A percentile compares a stretch with the other conserved stretches of the same genome.
phyloP scores from a whole-genome alignment of 2,888 invertebrate genomes.

The Cabera pusaria region DNA sequence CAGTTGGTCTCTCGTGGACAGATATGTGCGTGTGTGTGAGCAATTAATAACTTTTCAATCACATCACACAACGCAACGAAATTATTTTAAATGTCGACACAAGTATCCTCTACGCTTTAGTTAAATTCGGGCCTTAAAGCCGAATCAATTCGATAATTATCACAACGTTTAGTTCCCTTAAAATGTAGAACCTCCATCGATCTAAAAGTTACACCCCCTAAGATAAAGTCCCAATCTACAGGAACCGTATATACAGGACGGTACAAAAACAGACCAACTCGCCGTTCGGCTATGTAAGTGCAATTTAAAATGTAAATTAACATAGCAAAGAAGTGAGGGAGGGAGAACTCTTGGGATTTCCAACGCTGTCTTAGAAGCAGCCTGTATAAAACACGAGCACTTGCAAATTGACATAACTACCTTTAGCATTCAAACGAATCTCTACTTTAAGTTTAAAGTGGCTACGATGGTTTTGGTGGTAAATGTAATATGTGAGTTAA shows the following conservation, averaged over 20 bases:
- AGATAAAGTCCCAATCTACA: neutral
- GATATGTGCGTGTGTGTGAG: no score
- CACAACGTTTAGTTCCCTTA: no score
- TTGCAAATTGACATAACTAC: constrained; percentile 6
- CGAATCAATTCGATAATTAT: no score
- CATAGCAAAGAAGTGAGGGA: constrained; percentile 79
- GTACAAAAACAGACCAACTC: constrained; percentile 73
- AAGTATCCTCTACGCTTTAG: no score
- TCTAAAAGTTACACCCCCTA: constrained; percentile 18
- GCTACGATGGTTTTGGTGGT: constrained; percentile 18
- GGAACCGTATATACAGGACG: constrained; percentile 47
- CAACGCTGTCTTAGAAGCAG: constrained; percentile 68
- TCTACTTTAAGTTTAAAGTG: rapidly evolving
- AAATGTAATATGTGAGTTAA: neutral
- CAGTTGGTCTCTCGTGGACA: no score
- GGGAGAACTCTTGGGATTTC: constrained; percentile 59
- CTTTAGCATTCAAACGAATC: constrained; percentile 2
- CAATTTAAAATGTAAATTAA: constrained; percentile 85
- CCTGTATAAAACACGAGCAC: constrained; percentile 35
- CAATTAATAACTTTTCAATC: no score
- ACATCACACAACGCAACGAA: no score
- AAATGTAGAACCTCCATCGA: constrained; percentile 14
- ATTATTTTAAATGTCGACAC: no score
- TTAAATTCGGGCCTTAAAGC: no score
- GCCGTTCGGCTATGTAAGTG: constrained; percentile 80